Conservation (phyloP, 2,113 vertebrate species). For the Euleptes europaea region DNA sequence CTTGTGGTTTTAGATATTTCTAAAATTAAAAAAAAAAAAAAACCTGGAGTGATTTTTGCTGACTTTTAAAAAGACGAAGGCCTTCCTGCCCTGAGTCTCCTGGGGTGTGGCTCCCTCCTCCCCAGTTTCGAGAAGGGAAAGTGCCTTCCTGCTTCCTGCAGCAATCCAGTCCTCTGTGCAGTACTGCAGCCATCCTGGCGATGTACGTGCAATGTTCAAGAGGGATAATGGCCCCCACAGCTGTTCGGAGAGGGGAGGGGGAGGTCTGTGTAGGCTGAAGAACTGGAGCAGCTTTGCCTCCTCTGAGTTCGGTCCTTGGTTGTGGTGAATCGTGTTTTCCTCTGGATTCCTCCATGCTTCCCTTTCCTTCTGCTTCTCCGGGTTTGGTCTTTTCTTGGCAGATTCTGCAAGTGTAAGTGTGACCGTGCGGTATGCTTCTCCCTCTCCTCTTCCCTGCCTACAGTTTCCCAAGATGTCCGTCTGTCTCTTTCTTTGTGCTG, state of each 20-base stretch:
- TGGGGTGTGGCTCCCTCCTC: not conserved
- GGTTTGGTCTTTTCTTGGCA: constrained; percentile 3
- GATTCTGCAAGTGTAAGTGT: constrained; percentile 52
- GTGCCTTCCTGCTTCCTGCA: constrained; percentile 8
- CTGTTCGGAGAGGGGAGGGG: constrained; percentile 71
- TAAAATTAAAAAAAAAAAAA: not conserved
- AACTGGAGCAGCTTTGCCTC: constrained; percentile 47
- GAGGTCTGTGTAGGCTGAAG: constrained; percentile 55
- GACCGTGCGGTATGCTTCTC: not conserved
- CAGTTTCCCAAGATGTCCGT: constrained; percentile 18
- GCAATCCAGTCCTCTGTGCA: constrained; percentile 22
- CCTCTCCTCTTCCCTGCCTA: not conserved
- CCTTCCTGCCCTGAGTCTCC: not conserved
- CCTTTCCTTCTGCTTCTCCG: constrained; percentile 21
- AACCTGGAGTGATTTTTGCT: not conserved
- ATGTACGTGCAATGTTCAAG: constrained; percentile 67
- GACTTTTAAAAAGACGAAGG: not conserved
- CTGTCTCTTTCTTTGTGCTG: constrained; percentile 17
- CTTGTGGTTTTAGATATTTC: not conserved
- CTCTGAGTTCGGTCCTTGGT: constrained; percentile 26
- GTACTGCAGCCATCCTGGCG: constrained; percentile 43
- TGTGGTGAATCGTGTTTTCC: constrained; percentile 10
- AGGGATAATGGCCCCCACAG: constrained; percentile 71
- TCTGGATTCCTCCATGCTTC: constrained; percentile 32
- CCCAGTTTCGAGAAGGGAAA: not conserved